Percentiles rank a stretch among this genome's conserved stretches.
Evolutionary conservation across 2,113 vertebrate genomes (phyloP).

Genomic region (Sporophila hypoxantha): DNA sequence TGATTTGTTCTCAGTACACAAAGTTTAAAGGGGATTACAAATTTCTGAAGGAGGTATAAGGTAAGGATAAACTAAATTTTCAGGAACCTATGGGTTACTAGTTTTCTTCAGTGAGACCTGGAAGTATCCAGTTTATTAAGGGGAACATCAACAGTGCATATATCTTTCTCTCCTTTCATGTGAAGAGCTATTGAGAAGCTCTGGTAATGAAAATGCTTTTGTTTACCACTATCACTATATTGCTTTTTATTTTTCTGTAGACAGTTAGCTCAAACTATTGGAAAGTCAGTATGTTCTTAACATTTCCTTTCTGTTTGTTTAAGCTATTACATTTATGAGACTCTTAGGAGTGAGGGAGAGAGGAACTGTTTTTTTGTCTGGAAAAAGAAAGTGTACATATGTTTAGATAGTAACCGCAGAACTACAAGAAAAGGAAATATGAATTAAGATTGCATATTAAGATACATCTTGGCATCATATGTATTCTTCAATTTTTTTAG

Average conservation of each 20-base stretch:
- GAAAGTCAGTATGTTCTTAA: neutral
- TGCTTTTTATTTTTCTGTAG: neutral
- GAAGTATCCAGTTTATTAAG: neutral
- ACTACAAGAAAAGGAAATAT: neutral
- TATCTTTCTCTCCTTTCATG: neutral
- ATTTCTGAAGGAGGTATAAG: neutral
- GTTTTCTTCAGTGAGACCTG: neutral
- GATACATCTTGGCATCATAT: neutral
- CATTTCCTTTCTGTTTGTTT: neutral
- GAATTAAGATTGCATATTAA: neutral
- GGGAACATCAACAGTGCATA: neutral
- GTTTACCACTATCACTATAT: neutral
- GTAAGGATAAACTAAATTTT: neutral
- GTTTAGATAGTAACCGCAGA: neutral
- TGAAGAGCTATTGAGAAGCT: neutral
- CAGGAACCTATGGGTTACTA: neutral
- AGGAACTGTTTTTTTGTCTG: neutral
- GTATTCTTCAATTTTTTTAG: neutral
- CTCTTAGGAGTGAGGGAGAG: neutral
- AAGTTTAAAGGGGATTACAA: neutral
- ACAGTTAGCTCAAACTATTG: neutral
- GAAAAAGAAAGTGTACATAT: neutral
- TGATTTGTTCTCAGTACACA: neutral
- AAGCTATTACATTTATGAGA: neutral
- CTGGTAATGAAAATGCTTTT: neutral